Conservation (phyloP, 2,888 invertebrate genomes). For the Dolichopus griseipennis region DNA sequence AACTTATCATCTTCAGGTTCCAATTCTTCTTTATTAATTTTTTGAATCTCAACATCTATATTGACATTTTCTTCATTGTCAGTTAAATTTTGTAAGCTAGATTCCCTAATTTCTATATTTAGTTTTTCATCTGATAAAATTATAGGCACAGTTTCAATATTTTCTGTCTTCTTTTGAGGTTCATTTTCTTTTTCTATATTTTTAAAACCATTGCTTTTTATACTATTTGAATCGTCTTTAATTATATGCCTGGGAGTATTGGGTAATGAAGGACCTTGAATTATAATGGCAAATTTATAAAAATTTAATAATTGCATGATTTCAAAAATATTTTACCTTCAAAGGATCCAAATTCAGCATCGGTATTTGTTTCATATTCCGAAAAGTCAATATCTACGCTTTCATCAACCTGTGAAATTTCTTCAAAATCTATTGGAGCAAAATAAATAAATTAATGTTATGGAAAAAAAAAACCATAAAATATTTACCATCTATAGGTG, state of each 20-base stretch:
- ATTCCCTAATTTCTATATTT: neutral
- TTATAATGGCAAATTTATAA: neutral
- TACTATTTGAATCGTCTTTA: neutral
- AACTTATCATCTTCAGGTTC: neutral
- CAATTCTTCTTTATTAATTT: neutral
- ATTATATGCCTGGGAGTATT: neutral
- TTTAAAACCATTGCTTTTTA: neutral
- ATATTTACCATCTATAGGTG: conserved; percentile 46
- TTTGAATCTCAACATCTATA: neutral
- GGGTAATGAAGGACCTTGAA: neutral
- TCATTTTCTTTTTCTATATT: neutral
- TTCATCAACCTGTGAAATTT: neutral
- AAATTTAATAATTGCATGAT: neutral
- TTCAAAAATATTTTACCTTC: neutral
- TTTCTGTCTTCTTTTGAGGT: neutral
- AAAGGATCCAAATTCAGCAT: neutral
- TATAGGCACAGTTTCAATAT: neutral
- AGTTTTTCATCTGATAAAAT: neutral
- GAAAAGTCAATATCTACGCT: neutral
- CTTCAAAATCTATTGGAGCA: neutral
- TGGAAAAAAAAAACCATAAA: too few species aligned
- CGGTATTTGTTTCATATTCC: neutral
- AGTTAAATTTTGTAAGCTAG: neutral
- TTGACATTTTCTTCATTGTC: neutral
- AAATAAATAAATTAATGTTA: too few species aligned